Percentiles rank a stretch among this genome's conserved stretches.
These are phyloP conservation scores for Sylvicola cinctus DNA, from an alignment of 2,888 invertebrate genomes.

Conservation along the genomic window DNA sequence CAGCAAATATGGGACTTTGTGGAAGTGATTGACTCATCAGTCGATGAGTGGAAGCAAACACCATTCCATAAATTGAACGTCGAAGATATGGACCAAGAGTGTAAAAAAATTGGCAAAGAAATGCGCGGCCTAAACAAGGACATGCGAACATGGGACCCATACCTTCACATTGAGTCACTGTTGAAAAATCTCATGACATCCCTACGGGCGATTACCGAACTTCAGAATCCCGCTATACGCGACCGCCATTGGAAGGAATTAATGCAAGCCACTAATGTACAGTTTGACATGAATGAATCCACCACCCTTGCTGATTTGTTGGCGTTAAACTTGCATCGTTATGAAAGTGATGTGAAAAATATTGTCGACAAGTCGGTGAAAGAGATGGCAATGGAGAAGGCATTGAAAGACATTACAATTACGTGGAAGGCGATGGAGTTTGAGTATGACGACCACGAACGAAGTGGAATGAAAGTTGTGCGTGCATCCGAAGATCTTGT, in stretches of 20 bases:
- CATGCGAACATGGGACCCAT: constrained; percentile 59
- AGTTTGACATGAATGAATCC: constrained; percentile 16
- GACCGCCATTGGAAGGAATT: constrained; percentile 88
- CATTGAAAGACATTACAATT: constrained; percentile 59
- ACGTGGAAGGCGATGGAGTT: constrained; percentile 76
- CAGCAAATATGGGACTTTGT: constrained; percentile 76
- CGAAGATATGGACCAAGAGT: constrained; percentile 85
- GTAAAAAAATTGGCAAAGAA: constrained; percentile 79
- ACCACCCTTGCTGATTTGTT: constrained; percentile 78
- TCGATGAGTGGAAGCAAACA: constrained; percentile 84
- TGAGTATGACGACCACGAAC: constrained; percentile 54
- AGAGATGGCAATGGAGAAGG: constrained; percentile 92
- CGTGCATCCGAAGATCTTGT: constrained; percentile 72
- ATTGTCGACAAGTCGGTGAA: constrained; percentile 93
- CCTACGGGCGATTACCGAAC: constrained; percentile 72
- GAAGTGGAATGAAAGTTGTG: constrained; percentile 56
- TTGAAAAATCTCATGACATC: constrained; percentile 89
- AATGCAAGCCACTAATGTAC: constrained; percentile 77
- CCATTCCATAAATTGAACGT: constrained; percentile 88
- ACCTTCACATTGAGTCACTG: constrained; percentile 52
- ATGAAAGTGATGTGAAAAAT: constrained; percentile 84
- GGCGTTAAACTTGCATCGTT: constrained; percentile 73
- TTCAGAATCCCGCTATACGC: constrained; percentile 85
- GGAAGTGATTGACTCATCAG: constrained; percentile 53
- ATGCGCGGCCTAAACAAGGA: constrained; percentile 62